phyloP scores from a whole-genome alignment of 2,888 invertebrate genomes.

The Phortica magna region DNA sequence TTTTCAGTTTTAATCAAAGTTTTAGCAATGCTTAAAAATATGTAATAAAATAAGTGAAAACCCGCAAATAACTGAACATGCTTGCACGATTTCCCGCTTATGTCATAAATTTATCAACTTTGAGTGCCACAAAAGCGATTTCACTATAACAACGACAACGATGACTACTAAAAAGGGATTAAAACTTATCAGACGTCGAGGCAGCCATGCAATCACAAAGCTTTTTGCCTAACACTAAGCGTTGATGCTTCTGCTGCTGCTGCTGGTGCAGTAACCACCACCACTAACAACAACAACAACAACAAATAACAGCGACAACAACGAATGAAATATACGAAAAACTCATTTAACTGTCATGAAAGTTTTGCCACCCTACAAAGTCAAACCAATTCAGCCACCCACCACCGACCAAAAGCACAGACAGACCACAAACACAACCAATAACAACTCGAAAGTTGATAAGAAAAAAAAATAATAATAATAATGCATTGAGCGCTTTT shows the following conservation, averaged over 20 bases:
- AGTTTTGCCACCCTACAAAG: conserved; percentile 5
- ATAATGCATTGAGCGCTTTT: too few relatives aligned
- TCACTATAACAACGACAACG: conserved; percentile 13
- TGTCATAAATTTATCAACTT: conserved; percentile 13
- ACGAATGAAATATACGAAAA: neutral
- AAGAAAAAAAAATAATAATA: neutral
- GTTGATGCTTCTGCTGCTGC: neutral
- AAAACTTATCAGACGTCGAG: conserved; percentile 29
- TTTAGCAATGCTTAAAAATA: neutral
- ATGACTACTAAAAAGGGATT: conserved; percentile 29
- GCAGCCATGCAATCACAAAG: conserved; percentile 18
- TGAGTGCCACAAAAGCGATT: neutral
- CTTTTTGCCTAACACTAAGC: neutral
- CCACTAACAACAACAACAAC: neutral
- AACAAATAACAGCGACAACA: conserved; percentile 4
- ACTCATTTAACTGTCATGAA: conserved; percentile 22
- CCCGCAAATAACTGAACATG: neutral
- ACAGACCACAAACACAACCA: neutral
- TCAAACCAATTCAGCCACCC: neutral
- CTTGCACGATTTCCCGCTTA: neutral
- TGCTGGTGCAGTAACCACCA: neutral
- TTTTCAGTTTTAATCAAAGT: too few relatives aligned
- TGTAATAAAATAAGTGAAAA: neutral
- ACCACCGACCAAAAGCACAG: neutral
- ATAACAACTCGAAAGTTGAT: neutral